Percentiles rank a stretch among this genome's conserved stretches.
These are phyloP conservation scores for Nymphalis urticae DNA, from an alignment of 2,888 invertebrate genomes.

Conservation along the genomic window DNA sequence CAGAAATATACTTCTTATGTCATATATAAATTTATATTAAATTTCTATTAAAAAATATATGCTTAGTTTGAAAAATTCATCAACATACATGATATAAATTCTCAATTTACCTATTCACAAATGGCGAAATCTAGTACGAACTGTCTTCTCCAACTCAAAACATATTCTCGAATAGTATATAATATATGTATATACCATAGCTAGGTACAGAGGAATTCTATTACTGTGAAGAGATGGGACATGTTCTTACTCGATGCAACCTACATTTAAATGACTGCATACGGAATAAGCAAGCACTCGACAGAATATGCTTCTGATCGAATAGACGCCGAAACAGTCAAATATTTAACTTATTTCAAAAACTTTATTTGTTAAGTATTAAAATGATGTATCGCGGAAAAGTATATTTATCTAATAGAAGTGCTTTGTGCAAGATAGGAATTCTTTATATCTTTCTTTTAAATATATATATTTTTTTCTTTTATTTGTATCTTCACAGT, in stretches of 20 bases:
- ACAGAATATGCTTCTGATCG: constrained; percentile 10
- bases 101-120: background rate
- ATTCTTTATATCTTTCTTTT: no score
- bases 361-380: no score
- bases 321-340: constrained; percentile 15
- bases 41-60: no score
- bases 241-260: constrained; percentile 22
- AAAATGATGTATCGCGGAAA: no score
- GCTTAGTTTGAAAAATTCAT: no score
- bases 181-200: constrained; percentile 4
- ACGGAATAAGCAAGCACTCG: constrained; percentile 22
- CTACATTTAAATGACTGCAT: constrained; percentile 29
- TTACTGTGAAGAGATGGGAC: constrained; percentile 20
- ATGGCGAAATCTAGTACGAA: constrained; percentile 20
- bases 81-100: no score
- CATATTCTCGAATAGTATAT: constrained; percentile 11
- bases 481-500: no score
- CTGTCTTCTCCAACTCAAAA: constrained; percentile 17
- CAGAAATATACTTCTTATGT: no score
- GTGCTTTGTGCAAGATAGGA: no score
- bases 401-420: no score
- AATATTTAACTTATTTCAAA: constrained; percentile 10
- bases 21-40: no score
- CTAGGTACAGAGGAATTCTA: constrained; percentile 24
- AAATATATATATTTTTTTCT: no score